Conservation (phyloP, 2,113 vertebrate species). For the Corythornis cristatus region DNA sequence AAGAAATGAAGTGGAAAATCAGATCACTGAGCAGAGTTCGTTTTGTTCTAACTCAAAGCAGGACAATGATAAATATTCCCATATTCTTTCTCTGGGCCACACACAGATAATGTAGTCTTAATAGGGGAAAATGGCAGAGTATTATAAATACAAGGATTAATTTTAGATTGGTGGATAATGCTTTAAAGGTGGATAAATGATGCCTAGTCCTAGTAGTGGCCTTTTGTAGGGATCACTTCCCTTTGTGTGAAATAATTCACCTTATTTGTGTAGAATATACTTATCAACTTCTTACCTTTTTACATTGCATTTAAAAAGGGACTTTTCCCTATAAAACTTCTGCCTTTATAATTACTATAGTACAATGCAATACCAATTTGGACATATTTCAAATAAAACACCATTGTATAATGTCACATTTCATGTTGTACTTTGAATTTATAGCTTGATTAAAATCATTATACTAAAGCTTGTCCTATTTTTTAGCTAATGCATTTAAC, state of each 20-base stretch:
- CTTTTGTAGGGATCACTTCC: background rate
- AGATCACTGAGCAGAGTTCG: background rate
- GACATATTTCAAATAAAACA: constrained; percentile 24
- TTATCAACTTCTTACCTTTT: constrained; percentile 2
- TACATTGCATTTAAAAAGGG: background rate
- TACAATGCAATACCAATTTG: background rate
- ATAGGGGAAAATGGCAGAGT: background rate
- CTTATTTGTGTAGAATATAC: background rate
- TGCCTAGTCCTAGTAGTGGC: background rate
- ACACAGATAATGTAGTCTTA: background rate
- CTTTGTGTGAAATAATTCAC: background rate
- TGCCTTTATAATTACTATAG: background rate
- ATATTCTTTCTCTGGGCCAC: background rate
- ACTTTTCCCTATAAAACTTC: background rate
- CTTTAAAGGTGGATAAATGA: background rate
- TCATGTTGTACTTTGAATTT: constrained; percentile 11
- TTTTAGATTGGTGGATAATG: background rate
- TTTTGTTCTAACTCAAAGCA: background rate
- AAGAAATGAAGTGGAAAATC: background rate
- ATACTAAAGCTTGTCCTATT: background rate
- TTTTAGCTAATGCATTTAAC: constrained; percentile 26
- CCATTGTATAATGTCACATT: background rate
- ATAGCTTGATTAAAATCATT: constrained; percentile 12
- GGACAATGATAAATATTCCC: background rate
- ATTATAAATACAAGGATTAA: background rate